Evolutionary conservation across 2,888 invertebrate genomes (phyloP), one percentile per base, ranked within the genome.

Genomic region (Drosophila flavopinicola): DNA sequence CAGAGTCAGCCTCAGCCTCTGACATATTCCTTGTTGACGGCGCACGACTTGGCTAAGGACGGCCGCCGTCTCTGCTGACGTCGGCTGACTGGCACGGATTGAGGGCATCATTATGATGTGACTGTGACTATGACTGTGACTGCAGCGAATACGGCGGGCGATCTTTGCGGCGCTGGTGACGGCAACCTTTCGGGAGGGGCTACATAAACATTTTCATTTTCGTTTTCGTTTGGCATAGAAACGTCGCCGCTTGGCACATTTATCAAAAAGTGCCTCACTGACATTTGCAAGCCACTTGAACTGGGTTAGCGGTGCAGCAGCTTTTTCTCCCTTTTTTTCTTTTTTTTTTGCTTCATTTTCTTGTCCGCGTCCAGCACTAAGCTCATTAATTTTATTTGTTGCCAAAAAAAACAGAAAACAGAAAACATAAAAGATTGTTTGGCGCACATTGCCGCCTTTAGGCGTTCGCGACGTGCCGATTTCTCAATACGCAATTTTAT

Each of bases 21-120:
- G 85, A 83, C 83, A 85, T 83, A 85, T 85, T 85, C 80, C 83
- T 84, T 76, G 86, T 84, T 84, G 83, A 76, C 75, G 86, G 74
- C 52, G 84, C 83, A 84, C 83, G 83, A 84, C 68, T 80, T 83
- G 65, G 39, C 52, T 75, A 68, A 67, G 85, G 83, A 78, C 78
- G 66, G 71, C 41, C 65, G 60, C 23, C 63, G 48, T 44, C 53
- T 53, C 32, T 29, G 25, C n/a, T n/a, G n/a, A n/a, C n/a, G n/a
- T n/a, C 54, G 32, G 45, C 75, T 69, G 67, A 53, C 77, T 66
- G 64, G 57, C 61, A 66, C 74, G 56, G 86, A 84, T 85, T 76
- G 83, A 78, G 83, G 83, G 83, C 83, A 84, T 85, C 84, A 84
- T 84, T 84, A 83, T 85, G 86, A 84, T 76, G 80, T 80, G 78